Evolutionary conservation across 1,140 invertebrate genomes (phyloP), one percentile per base, ranked within the genome.

Genomic region (Laupala kohalensis): DNA sequence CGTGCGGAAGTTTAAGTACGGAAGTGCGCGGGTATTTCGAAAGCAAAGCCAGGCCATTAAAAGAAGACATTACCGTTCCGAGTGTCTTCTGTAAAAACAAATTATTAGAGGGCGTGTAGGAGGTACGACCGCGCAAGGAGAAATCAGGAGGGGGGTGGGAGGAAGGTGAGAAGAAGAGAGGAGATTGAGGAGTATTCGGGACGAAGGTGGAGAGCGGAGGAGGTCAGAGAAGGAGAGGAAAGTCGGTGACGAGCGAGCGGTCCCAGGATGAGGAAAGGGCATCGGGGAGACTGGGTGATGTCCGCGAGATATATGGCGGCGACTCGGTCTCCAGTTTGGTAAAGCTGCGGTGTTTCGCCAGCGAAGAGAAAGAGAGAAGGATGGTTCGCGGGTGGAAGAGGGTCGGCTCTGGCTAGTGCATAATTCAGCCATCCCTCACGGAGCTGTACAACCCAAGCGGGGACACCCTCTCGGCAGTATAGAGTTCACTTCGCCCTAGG

Each of bases 51-150:
- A 64, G 63, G 26, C 69, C 69, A 70, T 70, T 70, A 70, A 70
- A 70, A 70, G 69, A 70, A 70, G 69, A 29, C 69, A 70, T 70
- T 70, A 70, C 69, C 53, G 69, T 70, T 62, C 69, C 69, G 30
- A 70, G 69, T 70, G 69, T 70, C 69, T 70, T 70, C 69, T 64
- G 69, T 63, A 70, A 70, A 70, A 70, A 70, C 69, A 70, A 70
- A 70, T 70, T 70, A 70, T 70, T 70, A 70, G 69, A 62, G 27
- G 26, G 53, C 63, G 28, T 70, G 69, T 29, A 62, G 69, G 24
- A 28, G 24, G 69, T 19, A 5, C 12, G 13, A 4, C n/a, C n/a
- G n/a, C n/a, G n/a, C n/a, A n/a, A n/a, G n/a, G n/a, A n/a, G n/a
- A n/a, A n/a, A n/a, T n/a, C n/a, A n/a, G n/a, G n/a, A n/a, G n/a